Percentiles rank a stretch among this genome's conserved stretches.
Evolutionary conservation across 2,888 invertebrate genomes (phyloP).

Genomic region (Darwinula stevensoni): DNA sequence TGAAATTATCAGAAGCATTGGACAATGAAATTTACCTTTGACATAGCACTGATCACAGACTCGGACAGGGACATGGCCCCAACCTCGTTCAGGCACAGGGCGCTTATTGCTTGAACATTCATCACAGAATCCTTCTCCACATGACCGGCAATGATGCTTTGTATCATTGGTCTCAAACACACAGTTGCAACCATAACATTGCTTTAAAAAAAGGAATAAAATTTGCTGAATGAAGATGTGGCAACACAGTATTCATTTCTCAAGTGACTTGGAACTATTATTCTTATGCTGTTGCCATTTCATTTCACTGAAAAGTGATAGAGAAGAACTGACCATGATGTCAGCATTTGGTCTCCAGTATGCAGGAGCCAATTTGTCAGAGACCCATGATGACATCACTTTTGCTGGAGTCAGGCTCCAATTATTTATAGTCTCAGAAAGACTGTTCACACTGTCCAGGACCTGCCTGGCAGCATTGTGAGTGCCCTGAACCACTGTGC

Average conservation of each 20-base stretch:
- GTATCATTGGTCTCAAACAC: slow-evolving; percentile 24
- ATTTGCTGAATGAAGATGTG: too few relatives aligned
- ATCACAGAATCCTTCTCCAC: slow-evolving; percentile 50
- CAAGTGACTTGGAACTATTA: too few relatives aligned
- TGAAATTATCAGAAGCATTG: neutral
- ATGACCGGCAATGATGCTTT: slow-evolving; percentile 44
- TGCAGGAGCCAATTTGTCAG: slow-evolving; percentile 41
- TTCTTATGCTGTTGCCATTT: too few relatives aligned
- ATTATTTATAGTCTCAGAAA: slow-evolving; percentile 29
- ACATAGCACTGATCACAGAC: slow-evolving; percentile 37
- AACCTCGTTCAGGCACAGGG: slow-evolving; percentile 38
- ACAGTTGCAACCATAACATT: too few relatives aligned
- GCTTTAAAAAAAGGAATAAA: too few relatives aligned
- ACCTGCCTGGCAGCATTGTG: slow-evolving; percentile 31
- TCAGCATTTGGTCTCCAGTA: slow-evolving; percentile 51
- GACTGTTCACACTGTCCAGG: slow-evolving; percentile 29
- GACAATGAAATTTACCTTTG: slow-evolving; percentile 9
- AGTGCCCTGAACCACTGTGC: slow-evolving; percentile 14
- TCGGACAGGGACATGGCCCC: slow-evolving; percentile 31
- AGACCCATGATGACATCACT: slow-evolving; percentile 34
- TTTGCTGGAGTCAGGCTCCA: slow-evolving; percentile 39
- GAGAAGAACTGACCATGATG: too few relatives aligned
- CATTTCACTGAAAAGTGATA: too few relatives aligned
- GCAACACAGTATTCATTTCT: too few relatives aligned
- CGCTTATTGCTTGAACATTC: slow-evolving; percentile 31